Base-by-base conservation (phyloP, 2,888 invertebrate genomes). In the Hirtodrosophila histrioides region DNA sequence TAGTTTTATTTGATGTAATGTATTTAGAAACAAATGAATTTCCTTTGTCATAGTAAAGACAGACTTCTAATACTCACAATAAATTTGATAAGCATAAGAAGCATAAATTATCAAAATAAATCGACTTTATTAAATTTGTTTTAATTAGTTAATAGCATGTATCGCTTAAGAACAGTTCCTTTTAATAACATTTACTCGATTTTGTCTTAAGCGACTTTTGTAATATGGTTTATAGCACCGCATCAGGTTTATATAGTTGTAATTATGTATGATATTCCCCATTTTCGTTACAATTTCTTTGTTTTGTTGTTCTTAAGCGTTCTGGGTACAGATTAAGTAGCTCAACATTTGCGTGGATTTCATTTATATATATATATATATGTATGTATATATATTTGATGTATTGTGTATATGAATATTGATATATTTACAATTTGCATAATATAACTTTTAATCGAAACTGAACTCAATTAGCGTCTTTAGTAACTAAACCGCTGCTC, bases 401-500 rank as follows among this genome's bases (percentile, higher is more conserved):
- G 27, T 36, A 53, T 61, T 27, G 27, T 31, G 31, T 31, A 31
- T 31, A 31, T 31, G 31, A 31, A 8, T 31, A 7, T 31, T 31
- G 31, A 50, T 57, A 44, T 69, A 60, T 69, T 67, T 69, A 69
- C 58, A 68, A 55, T 62, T 57, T 58, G 56, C 64, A 57, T 58
- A 60, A 65, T 49, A 66, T 60, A 55, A 78, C 39, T 60, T 60
- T 49, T 55, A 68, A 63, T 60, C 43, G 55, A 68, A 63, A 57
- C 43, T 45, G 31, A 68, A 76, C 37, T 76, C 53, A 71, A 74
- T 75, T 65, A 75, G 71, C 71, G 53, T 57, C 58, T 60, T 62
- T 75, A 76, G 75, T 73, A 78, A 77, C 76, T 77, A 68, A 77
- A 75, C 76, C 79, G 79, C 68, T 65, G 76, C 76, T 75, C 75